Evolutionary conservation across 2,797 vertebrate genomes (phyloP).

Genomic region (Yasuhikotakia modesta): DNA sequence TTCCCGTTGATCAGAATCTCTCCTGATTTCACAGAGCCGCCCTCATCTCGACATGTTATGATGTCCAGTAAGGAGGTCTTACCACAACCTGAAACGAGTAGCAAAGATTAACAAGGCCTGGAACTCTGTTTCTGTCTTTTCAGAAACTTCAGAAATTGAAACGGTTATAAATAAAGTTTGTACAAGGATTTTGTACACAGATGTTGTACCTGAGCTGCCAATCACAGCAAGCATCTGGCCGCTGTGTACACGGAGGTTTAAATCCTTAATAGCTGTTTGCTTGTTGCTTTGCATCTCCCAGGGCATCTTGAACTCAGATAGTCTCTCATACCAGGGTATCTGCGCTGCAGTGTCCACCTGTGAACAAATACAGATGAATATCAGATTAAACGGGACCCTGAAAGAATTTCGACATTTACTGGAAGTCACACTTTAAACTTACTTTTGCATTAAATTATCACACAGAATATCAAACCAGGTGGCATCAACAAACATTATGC

Average conservation of each 20-base stretch:
- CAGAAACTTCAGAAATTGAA: too few relatives aligned
- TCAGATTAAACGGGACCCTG: background rate
- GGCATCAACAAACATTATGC: too few relatives aligned
- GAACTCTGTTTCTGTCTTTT: too few relatives aligned
- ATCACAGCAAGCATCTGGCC: conserved; percentile 97
- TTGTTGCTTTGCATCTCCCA: conserved; percentile 78
- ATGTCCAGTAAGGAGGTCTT: conserved; percentile 91
- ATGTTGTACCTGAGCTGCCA: conserved; percentile 87
- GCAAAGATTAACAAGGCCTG: background rate
- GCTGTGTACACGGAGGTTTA: conserved; percentile 87
- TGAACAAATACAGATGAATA: conserved; percentile 14
- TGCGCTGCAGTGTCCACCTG: conserved; percentile 88
- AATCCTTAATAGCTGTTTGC: conserved; percentile 82
- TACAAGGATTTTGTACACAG: background rate
- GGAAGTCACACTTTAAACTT: too few relatives aligned
- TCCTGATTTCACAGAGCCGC: conserved; percentile 82
- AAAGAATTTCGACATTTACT: background rate
- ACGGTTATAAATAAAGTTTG: background rate
- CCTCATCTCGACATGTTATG: conserved; percentile 87
- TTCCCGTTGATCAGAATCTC: conserved; percentile 86
- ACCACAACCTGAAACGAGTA: conserved; percentile 80
- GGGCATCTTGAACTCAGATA: conserved; percentile 87
- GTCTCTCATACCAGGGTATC: conserved; percentile 91
- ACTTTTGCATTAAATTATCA: too few relatives aligned
- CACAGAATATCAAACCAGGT: too few relatives aligned